phyloP scores from a whole-genome alignment of 1,140 invertebrate species.

The Papilio xuthus region DNA sequence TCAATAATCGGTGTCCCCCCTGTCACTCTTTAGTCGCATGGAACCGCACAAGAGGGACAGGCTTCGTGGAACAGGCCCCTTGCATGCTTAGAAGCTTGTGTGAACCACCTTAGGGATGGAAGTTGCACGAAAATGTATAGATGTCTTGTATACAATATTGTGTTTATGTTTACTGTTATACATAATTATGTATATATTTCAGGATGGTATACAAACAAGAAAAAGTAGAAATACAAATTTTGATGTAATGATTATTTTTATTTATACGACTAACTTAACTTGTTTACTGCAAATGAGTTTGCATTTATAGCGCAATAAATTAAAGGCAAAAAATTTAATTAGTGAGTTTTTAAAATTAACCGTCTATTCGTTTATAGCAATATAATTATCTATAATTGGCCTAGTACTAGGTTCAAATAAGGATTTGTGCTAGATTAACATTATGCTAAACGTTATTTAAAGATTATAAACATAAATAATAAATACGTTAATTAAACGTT shows the following conservation, averaged over 20 bases:
- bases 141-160: slow-evolving; percentile 60
- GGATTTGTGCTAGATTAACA: background rate
- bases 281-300: background rate
- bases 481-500: background rate
- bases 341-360: background rate
- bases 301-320: background rate
- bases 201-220: background rate
- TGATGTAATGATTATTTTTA: background rate
- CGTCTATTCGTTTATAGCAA: background rate
- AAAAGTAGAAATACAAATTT: background rate
- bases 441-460: background rate
- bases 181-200: background rate
- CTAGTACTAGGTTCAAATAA: background rate
- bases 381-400: background rate
- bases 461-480: too few species aligned
- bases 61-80: slow-evolving; percentile 72
- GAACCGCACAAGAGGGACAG: slow-evolving; percentile 67
- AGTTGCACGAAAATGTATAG: slow-evolving; percentile 74
- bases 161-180: slow-evolving; percentile 22
- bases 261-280: too few species aligned
- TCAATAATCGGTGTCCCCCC: slow-evolving; percentile 69
- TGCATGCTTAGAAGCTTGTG: slow-evolving; percentile 79
- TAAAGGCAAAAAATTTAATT: background rate
- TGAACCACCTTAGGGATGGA: slow-evolving; percentile 68
- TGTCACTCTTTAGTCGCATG: slow-evolving; percentile 73